Percentiles rank a stretch among this genome's conserved stretches.
phyloP scores from a whole-genome alignment of 1,140 invertebrate species.

The Zaprionus africanus region DNA sequence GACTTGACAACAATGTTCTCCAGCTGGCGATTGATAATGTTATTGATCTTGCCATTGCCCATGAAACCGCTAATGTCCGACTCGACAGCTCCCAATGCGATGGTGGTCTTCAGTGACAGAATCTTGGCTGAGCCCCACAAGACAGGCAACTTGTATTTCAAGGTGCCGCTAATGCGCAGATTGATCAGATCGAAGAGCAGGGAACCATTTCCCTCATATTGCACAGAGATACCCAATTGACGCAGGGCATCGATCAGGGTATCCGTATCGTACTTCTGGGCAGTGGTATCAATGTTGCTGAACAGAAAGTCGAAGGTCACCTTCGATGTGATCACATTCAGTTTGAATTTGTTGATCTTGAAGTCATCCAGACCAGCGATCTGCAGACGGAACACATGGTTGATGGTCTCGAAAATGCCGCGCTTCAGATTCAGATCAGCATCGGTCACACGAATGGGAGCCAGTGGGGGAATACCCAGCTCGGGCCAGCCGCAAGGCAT shows the following conservation, averaged over 20 bases:
- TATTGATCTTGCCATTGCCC: slow-evolving; percentile 73
- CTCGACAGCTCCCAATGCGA: slow-evolving; percentile 57
- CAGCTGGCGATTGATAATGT: slow-evolving; percentile 66
- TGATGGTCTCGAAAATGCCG: slow-evolving; percentile 76
- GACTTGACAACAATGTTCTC: slow-evolving; percentile 64
- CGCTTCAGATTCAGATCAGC: slow-evolving; percentile 57
- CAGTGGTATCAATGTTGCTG: slow-evolving; percentile 68
- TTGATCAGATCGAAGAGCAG: slow-evolving; percentile 72
- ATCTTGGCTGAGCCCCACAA: slow-evolving; percentile 81
- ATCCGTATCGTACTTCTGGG: slow-evolving; percentile 71
- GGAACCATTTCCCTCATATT: slow-evolving; percentile 74
- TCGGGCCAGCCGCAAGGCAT: slow-evolving; percentile 77
- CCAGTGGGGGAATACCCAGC: slow-evolving; percentile 72
- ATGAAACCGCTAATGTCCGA: slow-evolving; percentile 76
- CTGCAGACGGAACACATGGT: slow-evolving; percentile 70
- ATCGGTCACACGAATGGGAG: slow-evolving; percentile 68
- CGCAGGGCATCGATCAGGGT: slow-evolving; percentile 75
- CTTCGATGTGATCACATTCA: slow-evolving; percentile 71
- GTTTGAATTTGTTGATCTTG: slow-evolving; percentile 68
- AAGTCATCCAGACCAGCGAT: slow-evolving; percentile 76
- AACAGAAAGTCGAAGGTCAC: slow-evolving; percentile 74
- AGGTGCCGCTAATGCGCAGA: slow-evolving; percentile 63
- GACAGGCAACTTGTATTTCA: slow-evolving; percentile 77
- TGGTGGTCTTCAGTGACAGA: slow-evolving; percentile 66
- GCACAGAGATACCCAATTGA: slow-evolving; percentile 70